phyloP scores from a whole-genome alignment of 2,797 vertebrate species.

The Danio jaintianensis region DNA sequence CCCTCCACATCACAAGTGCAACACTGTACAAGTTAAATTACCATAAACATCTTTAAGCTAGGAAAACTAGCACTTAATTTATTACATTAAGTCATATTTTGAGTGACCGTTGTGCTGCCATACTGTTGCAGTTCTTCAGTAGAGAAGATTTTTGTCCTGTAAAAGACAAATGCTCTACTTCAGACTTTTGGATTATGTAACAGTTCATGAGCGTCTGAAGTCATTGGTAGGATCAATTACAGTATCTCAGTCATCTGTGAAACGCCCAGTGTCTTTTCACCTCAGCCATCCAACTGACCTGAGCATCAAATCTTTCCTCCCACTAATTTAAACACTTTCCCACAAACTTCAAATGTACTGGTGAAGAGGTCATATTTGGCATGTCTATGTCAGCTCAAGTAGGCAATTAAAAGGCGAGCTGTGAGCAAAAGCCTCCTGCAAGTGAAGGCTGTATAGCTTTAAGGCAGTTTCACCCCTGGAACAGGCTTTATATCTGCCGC shows the following conservation, averaged over 20 bases:
- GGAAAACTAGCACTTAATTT: too few relatives aligned
- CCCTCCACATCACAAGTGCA: too few relatives aligned
- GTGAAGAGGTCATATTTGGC: constrained; percentile 1
- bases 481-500: constrained; percentile 4
- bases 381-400: constrained; percentile 14
- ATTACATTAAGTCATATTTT: too few relatives aligned
- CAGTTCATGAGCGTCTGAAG: neutral
- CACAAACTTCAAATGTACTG: neutral
- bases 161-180: neutral
- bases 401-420: neutral
- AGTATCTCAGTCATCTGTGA: neutral
- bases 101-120: neutral
- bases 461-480: constrained; percentile 10
- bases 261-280: neutral
- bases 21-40: too few relatives aligned
- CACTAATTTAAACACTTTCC: constrained; percentile 13
- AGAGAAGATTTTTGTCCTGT: neutral
- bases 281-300: neutral
- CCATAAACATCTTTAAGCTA: too few relatives aligned
- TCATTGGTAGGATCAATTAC: neutral
- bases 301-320: constrained; percentile 3
- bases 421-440: neutral
- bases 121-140: neutral
- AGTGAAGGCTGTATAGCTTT: constrained; percentile 1
- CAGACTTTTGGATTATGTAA: neutral